Conservation (phyloP, 2,888 invertebrate genomes). For the Metopia argyrocephala region DNA sequence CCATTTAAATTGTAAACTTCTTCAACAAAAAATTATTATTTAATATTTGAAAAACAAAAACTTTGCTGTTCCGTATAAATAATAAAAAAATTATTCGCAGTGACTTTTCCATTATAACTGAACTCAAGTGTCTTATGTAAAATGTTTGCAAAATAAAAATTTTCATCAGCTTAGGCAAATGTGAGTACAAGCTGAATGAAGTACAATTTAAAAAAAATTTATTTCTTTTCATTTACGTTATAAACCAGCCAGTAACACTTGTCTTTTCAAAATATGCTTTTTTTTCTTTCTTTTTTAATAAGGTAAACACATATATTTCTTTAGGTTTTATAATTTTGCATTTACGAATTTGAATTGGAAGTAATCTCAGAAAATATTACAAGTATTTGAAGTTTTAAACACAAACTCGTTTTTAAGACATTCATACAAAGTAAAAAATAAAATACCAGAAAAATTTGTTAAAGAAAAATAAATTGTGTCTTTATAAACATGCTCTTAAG, state of each 20-base stretch:
- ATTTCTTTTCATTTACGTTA: no score
- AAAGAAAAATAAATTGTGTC: neutral
- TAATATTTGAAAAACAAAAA: no score
- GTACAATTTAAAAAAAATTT: no score
- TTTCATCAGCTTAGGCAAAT: neutral
- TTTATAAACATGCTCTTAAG: neutral
- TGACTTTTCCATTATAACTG: neutral
- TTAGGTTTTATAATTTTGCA: neutral
- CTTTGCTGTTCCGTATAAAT: neutral
- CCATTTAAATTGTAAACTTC: no score
- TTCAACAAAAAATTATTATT: no score
- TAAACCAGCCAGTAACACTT: neutral
- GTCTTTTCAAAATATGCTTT: neutral
- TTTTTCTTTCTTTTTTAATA: neutral
- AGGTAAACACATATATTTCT: neutral
- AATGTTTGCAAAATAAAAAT: neutral
- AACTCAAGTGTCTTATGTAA: neutral
- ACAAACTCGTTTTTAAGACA: conserved; percentile 10
- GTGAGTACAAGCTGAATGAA: no score
- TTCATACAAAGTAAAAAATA: neutral
- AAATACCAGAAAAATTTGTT: neutral
- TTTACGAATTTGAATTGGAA: neutral
- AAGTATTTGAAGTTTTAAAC: conserved; percentile 24
- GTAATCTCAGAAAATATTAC: neutral
- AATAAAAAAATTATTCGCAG: neutral